Conservation (phyloP, 2,888 invertebrate genomes). For the Zelleria hepariella region DNA sequence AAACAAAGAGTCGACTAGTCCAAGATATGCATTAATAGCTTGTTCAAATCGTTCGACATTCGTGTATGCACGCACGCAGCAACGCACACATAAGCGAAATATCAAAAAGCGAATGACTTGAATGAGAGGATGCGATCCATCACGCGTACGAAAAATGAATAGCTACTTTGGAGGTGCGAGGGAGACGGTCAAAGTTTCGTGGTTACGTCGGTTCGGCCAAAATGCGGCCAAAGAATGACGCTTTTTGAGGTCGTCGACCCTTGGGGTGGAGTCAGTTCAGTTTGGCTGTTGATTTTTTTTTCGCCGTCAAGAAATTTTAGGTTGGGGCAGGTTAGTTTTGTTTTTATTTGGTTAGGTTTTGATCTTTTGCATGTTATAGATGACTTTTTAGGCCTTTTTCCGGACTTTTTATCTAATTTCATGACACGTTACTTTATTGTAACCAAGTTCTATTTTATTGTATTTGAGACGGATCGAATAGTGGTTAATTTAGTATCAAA, state of each 20-base stretch:
- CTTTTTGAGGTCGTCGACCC: constrained; percentile 58
- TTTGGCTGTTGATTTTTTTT: constrained; percentile 2
- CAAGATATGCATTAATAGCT: constrained; percentile 48
- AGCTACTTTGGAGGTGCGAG: constrained; percentile 36
- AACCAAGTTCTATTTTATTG: no score
- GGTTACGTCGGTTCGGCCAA: constrained; percentile 51
- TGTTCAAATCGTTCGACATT: not conserved
- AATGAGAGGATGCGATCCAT: constrained; percentile 67
- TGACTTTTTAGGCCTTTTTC: not conserved
- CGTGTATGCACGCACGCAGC: constrained; percentile 42
- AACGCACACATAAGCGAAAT: constrained; percentile 40
- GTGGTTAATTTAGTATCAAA: no score
- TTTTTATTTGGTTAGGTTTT: not conserved
- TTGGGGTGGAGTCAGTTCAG: constrained; percentile 23
- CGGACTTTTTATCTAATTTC: not conserved
- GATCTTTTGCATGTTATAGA: not conserved
- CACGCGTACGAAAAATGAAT: constrained; percentile 58
- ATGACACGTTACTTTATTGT: no score
- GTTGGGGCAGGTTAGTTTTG: not conserved
- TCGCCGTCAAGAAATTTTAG: not conserved
- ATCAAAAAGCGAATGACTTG: constrained; percentile 49
- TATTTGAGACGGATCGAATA: no score
- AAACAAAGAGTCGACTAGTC: constrained; percentile 29
- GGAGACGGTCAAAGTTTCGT: constrained; percentile 40
- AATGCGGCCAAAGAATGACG: constrained; percentile 70